Evolutionary conservation across 2,888 invertebrate genomes (phyloP).

Genomic region (Gymnosoma rotundatum): DNA sequence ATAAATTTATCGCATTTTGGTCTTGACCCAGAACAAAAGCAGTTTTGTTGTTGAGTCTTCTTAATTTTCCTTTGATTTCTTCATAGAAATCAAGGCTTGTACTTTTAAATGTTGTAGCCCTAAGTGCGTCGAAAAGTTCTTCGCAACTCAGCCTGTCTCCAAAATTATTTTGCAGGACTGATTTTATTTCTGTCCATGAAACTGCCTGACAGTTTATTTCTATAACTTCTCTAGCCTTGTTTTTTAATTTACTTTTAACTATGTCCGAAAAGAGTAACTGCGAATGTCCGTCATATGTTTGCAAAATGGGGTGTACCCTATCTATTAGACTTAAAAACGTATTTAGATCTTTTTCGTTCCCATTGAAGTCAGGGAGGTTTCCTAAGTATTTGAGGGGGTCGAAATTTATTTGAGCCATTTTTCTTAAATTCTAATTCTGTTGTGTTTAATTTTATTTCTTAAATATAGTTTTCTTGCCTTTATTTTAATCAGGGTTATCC

Average conservation of each 20-base stretch:
- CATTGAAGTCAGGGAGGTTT: background rate
- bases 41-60: slow-evolving; percentile 59
- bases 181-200: slow-evolving; percentile 55
- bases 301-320: background rate
- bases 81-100: slow-evolving; percentile 54
- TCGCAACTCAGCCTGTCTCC: slow-evolving; percentile 53
- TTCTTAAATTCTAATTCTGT: background rate
- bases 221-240: slow-evolving; percentile 17
- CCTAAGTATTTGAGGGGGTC: background rate
- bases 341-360: background rate
- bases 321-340: background rate
- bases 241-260: slow-evolving; percentile 17
- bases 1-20: too few species aligned
- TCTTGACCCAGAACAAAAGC: slow-evolving; percentile 12
- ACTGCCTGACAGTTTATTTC: slow-evolving; percentile 57
- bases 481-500: background rate
- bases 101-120: slow-evolving; percentile 54
- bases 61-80: slow-evolving; percentile 56
- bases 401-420: background rate
- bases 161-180: slow-evolving; percentile 46
- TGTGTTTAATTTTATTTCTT: background rate
- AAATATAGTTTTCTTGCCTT: background rate
- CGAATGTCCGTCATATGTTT: background rate
- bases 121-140: slow-evolving; percentile 58
- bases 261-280: background rate